These are phyloP conservation scores for Tyto alba DNA, from an alignment of 2,113 vertebrate species.

Conservation along the genomic window DNA sequence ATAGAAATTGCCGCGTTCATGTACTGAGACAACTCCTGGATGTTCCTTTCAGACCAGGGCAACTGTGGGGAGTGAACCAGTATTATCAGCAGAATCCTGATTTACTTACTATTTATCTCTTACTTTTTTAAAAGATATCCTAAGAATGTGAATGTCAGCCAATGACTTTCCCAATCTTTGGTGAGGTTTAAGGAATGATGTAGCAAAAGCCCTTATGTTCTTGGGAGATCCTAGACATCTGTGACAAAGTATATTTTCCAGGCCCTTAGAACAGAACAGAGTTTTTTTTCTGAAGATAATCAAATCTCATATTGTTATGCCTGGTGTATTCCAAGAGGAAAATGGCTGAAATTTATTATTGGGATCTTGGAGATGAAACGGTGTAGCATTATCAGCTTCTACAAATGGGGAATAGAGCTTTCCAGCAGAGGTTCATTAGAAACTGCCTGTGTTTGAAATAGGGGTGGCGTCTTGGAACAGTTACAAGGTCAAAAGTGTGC, in stretches of 20 bases:
- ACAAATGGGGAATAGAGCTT: neutral
- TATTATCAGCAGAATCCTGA: neutral
- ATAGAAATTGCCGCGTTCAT: rapidly evolving
- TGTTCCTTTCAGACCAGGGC: neutral
- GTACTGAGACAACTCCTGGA: neutral
- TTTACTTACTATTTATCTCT: neutral
- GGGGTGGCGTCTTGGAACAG: neutral
- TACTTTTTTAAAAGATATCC: neutral
- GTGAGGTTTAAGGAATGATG: neutral
- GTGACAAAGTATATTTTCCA: neutral
- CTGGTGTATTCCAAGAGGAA: neutral
- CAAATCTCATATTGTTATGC: neutral
- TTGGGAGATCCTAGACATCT: neutral
- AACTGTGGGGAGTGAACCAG: neutral
- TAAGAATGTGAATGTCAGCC: neutral
- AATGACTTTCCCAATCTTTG: neutral
- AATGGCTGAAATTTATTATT: neutral
- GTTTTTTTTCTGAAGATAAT: slow-evolving; percentile 28
- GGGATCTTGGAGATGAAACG: neutral
- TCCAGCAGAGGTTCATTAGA: neutral
- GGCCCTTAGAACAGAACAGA: neutral
- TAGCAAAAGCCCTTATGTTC: neutral
- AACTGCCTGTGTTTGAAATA: neutral
- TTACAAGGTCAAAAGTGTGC: neutral
- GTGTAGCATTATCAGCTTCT: neutral